Conservation (phyloP, 2,888 invertebrate genomes). For the Eulithis testata region DNA sequence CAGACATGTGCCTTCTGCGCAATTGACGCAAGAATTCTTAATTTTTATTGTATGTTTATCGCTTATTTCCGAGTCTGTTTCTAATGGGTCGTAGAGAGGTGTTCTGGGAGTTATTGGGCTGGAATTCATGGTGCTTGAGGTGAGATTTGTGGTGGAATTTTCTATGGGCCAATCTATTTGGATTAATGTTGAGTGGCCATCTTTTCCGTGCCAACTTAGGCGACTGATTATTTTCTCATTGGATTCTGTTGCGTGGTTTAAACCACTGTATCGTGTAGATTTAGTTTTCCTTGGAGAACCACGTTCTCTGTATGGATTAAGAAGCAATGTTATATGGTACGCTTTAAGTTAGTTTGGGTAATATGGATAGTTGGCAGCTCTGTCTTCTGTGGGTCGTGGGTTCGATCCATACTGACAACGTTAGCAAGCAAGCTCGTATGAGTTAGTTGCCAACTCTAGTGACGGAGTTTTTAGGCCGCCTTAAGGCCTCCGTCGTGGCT, state of each 20-base stretch:
- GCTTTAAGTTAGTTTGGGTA: constrained; percentile 20
- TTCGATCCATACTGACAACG: not conserved
- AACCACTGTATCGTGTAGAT: constrained; percentile 67
- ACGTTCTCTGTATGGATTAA: constrained; percentile 69
- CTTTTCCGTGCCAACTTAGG: constrained; percentile 79
- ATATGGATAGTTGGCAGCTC: not conserved
- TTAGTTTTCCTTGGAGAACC: constrained; percentile 75
- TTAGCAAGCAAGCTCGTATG: no score
- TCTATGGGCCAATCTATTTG: constrained; percentile 78
- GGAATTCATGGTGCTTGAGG: constrained; percentile 66
- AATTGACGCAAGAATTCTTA: constrained; percentile 62
- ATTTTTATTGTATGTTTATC: constrained; percentile 75
- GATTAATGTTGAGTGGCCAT: constrained; percentile 75
- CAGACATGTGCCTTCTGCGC: constrained; percentile 69
- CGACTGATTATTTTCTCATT: constrained; percentile 55
- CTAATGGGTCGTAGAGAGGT: constrained; percentile 72
- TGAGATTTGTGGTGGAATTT: constrained; percentile 63
- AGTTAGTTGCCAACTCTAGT: no score
- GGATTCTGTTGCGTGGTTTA: constrained; percentile 56
- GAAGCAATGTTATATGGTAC: constrained; percentile 38
- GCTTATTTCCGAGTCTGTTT: constrained; percentile 75
- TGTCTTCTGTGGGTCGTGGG: not conserved
- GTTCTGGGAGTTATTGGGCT: constrained; percentile 70
- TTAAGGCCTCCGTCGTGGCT: no score
- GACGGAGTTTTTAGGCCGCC: no score